phyloP scores from a whole-genome alignment of 2,113 vertebrate species.

The Gymnarchus niloticus region DNA sequence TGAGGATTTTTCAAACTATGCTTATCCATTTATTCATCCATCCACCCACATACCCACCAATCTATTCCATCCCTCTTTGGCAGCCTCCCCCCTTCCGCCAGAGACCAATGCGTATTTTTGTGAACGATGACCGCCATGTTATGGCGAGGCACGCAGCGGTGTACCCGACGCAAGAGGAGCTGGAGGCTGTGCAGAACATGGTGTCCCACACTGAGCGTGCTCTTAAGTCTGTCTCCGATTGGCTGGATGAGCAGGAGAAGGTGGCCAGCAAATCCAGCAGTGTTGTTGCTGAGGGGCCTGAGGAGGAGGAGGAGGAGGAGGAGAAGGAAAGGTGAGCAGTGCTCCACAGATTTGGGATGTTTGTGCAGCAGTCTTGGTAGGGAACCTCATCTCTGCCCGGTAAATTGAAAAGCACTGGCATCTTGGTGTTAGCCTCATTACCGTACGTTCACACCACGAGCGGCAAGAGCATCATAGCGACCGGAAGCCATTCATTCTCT shows the following conservation, averaged over 20 bases:
- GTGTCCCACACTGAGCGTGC: conserved; percentile 92
- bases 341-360: no score
- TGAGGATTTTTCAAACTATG: background rate
- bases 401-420: background rate
- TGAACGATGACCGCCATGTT: conserved; percentile 94
- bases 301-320: conserved; percentile 61
- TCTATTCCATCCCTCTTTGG: background rate
- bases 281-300: conserved; percentile 35
- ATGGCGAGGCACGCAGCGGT: conserved; percentile 95
- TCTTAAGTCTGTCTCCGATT: conserved; percentile 91
- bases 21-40: no score
- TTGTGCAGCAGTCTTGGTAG: background rate
- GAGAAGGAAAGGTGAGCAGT: conserved; percentile 72
- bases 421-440: background rate
- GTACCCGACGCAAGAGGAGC: conserved; percentile 92
- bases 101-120: conserved; percentile 89
- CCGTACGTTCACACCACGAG: no score
- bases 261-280: conserved; percentile 44
- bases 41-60: background rate
- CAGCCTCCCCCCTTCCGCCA: conserved; percentile 63
- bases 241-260: conserved; percentile 92
- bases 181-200: conserved; percentile 96
- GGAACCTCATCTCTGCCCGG: background rate
- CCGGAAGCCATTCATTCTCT: no score
- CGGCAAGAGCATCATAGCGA: no score